phyloP scores from a whole-genome alignment of 2,797 vertebrate species.

The Onychomys torridus region DNA sequence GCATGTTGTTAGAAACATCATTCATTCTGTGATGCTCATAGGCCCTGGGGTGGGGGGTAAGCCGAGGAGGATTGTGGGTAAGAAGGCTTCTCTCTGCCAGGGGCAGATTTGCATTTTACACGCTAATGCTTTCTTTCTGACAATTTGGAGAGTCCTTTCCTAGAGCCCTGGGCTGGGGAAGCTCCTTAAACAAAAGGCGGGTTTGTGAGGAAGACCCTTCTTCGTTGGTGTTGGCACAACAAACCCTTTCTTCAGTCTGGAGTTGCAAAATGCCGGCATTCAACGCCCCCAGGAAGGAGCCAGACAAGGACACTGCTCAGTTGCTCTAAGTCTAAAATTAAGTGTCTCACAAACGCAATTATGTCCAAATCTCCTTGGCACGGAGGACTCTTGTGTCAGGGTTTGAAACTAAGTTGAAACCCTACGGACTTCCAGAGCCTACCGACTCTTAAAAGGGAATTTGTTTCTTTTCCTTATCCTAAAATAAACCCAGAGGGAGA shows the following conservation, averaged over 20 bases:
- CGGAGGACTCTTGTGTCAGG: neutral
- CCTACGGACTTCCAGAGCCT: neutral
- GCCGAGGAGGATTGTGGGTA: constrained; percentile 40
- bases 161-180: constrained; percentile 46
- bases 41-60: neutral
- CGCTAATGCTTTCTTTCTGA: constrained; percentile 75
- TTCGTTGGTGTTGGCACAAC: constrained; percentile 78
- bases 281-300: constrained; percentile 70
- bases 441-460: neutral
- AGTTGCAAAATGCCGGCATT: constrained; percentile 77
- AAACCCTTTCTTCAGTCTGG: constrained; percentile 80
- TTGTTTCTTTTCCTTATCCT: neutral
- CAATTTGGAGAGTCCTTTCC: constrained; percentile 70
- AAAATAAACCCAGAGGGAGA: neutral
- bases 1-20: neutral
- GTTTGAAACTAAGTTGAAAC: constrained; percentile 22
- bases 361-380: neutral
- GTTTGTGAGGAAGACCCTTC: constrained; percentile 75
- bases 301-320: constrained; percentile 67
- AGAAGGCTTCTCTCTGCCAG: neutral
- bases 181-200: constrained; percentile 76
- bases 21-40: neutral
- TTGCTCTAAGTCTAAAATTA: constrained; percentile 70
- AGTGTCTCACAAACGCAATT: constrained; percentile 62
- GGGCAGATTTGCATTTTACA: constrained; percentile 78